Evolutionary conservation across 2,888 invertebrate genomes (phyloP), one percentile per base, ranked within the genome.

Genomic region (Bugula neritina): DNA sequence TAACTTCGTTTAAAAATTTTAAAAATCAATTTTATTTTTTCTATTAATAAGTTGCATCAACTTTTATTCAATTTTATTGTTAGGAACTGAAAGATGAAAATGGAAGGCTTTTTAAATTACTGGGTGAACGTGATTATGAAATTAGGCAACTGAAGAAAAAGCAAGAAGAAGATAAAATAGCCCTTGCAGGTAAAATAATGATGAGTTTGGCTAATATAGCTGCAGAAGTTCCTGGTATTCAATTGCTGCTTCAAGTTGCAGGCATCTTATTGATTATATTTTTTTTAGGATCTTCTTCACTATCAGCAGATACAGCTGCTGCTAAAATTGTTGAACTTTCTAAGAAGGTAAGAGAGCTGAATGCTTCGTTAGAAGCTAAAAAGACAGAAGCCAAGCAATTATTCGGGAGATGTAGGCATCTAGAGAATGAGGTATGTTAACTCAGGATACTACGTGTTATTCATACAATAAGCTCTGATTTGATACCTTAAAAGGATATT

Each of bases 281-380:
- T 57, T 57, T 55, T 69, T 3, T 29, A 71, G 75, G 69, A 17
- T 35, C 54, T 25, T 55, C 57, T 10, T 76, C 75, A 29, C 75
- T 80, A 0, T 79, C 81, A 13, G 81, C 79, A 77, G 84, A 82
- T 72, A 80, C 80, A 35, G 84, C 83, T 43, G 81, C 83, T 1
- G 78, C 81, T 0, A 84, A 84, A 73, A 84, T 84, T 72, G 82
- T 84, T 0, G 84, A 84, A 71, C 76, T 84, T 35, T 84, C 84
- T 3, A 84, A 83, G 74, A 83, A 82, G 73, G 75, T 83, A 5
- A 75, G 84, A 31, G 84, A 84, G 69, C 72, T 83, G 72, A 83
- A 79, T 21, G 77, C 83, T n/a, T 83, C 84, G 72, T 73, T 83
- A 34, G 83, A 84, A 74, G 75, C 77, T 2, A 83, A 84, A 73